Base-by-base conservation (phyloP, 1,140 invertebrate species). In the Euwallacea similis region DNA sequence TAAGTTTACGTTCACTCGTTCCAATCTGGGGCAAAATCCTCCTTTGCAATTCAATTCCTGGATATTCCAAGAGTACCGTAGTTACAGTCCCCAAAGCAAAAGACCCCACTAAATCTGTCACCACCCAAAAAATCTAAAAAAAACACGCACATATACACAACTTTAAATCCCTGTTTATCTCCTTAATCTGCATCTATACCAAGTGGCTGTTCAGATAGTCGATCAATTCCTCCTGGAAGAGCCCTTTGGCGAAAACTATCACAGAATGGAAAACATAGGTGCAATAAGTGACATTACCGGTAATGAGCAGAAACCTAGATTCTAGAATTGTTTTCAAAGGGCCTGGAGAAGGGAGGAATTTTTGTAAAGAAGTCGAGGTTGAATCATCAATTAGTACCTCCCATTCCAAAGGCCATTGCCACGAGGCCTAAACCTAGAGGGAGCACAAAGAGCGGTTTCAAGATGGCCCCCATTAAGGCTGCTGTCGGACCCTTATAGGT, bases 331-430 rank as follows among this genome's bases (percentile, higher is more conserved):
- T 59, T 46, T 60, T 71, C 4, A 71, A 10, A 0, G 43, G 9
- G 9, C 69, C 69, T 71, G 58, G n/a, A 71, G 66, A n/a, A n/a
- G n/a, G n/a, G n/a, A n/a, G n/a, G n/a, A n/a, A n/a, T n/a, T n/a
- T n/a, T n/a, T n/a, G n/a, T n/a, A n/a, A n/a, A n/a, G n/a, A n/a
- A n/a, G n/a, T n/a, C n/a, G n/a, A n/a, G n/a, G n/a, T n/a, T n/a
- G n/a, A n/a, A n/a, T n/a, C n/a, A n/a, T n/a, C n/a, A 21, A 50
- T 54, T 60, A 42, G 9, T 69, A 73, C 72, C 72, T 69, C 72
- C 72, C n/a, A 65, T 13, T 4, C 55, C 55, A 15, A 65, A 63
- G n/a, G 67, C 60, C 66, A 73, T 69, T 15, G 60, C 66, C 15
- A 73, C 58, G 16, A 73, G 54, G 2, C 72, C 72, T n/a, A 73